These are phyloP conservation scores for Bombus waltoni DNA, from an alignment of 1,140 invertebrate genomes.

Conservation along the genomic window DNA sequence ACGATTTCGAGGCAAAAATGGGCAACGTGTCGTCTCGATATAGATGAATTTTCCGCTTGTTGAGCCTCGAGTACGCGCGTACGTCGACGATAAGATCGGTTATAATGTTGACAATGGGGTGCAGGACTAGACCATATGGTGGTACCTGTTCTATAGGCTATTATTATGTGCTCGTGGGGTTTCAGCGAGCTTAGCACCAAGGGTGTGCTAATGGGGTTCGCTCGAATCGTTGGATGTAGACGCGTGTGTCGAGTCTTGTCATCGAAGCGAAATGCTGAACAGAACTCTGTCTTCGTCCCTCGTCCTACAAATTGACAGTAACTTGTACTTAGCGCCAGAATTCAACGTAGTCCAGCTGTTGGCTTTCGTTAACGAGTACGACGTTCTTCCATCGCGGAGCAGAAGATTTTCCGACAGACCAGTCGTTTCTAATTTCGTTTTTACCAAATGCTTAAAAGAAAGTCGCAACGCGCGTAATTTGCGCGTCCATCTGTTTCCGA, in stretches of 20 bases:
- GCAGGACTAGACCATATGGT: constrained; percentile 77
- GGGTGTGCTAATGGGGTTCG: constrained; percentile 73
- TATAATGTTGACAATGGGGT: constrained; percentile 74
- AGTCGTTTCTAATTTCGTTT: too few species aligned
- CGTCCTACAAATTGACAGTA: constrained; percentile 15
- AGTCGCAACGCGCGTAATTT: too few species aligned
- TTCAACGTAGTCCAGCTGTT: not conserved
- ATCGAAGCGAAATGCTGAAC: constrained; percentile 36
- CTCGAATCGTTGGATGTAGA: constrained; percentile 34
- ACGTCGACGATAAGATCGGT: constrained; percentile 56
- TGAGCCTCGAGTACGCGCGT: constrained; percentile 75
- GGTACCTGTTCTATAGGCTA: constrained; percentile 79
- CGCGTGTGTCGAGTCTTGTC: constrained; percentile 53
- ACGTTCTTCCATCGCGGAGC: not conserved
- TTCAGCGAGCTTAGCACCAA: constrained; percentile 74
- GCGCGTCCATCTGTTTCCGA: too few species aligned
- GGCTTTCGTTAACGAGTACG: not conserved
- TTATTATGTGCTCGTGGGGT: constrained; percentile 79
- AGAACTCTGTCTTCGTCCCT: constrained; percentile 6
- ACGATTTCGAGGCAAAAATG: constrained; percentile 49
- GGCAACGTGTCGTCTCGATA: constrained; percentile 72
- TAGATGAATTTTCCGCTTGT: constrained; percentile 80
- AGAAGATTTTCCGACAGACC: too few species aligned
- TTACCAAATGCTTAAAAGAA: too few species aligned
- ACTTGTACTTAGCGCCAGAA: not conserved